A percentile compares a stretch with the other conserved stretches of the same genome.
phyloP scores from a whole-genome alignment of 2,797 vertebrate genomes.

The Acestrorhynchus altus region DNA sequence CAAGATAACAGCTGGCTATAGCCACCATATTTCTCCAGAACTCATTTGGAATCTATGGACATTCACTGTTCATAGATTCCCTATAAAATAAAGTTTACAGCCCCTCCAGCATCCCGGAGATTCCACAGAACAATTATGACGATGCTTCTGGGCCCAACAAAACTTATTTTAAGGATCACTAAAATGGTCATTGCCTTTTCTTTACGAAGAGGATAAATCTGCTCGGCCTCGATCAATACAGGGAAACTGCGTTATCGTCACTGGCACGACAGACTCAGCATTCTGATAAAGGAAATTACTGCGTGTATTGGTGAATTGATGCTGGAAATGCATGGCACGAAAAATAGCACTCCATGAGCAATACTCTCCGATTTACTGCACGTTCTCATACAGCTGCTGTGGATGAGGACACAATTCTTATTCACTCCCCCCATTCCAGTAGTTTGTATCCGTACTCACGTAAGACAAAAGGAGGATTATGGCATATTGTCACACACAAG shows the following conservation, averaged over 20 bases:
- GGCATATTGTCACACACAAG: not conserved
- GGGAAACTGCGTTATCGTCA: constrained; percentile 60
- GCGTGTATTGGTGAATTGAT: constrained; percentile 53
- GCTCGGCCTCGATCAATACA: constrained; percentile 64
- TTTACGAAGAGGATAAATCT: constrained; percentile 66
- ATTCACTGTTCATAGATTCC: constrained; percentile 56
- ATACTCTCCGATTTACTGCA: constrained; percentile 36
- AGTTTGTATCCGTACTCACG: constrained; percentile 6
- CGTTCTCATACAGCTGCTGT: constrained; percentile 13
- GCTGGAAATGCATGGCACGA: constrained; percentile 44
- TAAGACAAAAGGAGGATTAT: not conserved
- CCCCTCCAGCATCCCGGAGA: constrained; percentile 53
- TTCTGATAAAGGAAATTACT: constrained; percentile 45
- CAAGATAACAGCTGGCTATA: constrained; percentile 57
- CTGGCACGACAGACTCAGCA: constrained; percentile 57
- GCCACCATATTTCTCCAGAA: constrained; percentile 55
- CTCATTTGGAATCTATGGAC: constrained; percentile 63
- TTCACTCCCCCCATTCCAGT: no score
- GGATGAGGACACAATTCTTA: constrained; percentile 17
- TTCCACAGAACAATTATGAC: constrained; percentile 58
- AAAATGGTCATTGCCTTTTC: constrained; percentile 60
- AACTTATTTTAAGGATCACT: constrained; percentile 62
- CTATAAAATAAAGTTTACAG: constrained; percentile 62
- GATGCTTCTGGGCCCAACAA: constrained; percentile 47
- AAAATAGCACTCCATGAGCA: constrained; percentile 26